A percentile compares a stretch with the other conserved stretches of the same genome.
These are phyloP conservation scores for Geophilus truncorum DNA, from an alignment of 2,888 invertebrate genomes.

Conservation along the genomic window DNA sequence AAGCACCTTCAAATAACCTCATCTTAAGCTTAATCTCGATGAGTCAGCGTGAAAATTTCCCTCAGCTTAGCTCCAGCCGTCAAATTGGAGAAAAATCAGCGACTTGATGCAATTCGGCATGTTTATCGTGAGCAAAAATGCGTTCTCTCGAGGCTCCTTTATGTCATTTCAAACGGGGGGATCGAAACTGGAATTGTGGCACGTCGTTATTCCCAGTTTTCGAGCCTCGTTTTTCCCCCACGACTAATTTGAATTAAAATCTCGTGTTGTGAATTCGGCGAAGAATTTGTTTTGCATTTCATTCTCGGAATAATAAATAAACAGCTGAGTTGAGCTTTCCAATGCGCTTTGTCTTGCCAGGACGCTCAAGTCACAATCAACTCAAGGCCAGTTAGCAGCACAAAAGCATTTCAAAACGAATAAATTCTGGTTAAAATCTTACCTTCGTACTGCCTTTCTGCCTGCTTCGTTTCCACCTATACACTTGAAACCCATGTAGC, in stretches of 20 bases:
- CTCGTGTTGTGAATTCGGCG: neutral
- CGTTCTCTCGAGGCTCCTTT: neutral
- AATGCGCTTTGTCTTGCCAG: constrained; percentile 30
- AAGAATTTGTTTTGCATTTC: neutral
- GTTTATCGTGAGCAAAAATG: neutral
- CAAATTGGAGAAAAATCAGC: neutral
- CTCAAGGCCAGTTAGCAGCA: constrained; percentile 28
- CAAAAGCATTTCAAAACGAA: constrained; percentile 5
- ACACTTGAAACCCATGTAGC: constrained; percentile 29
- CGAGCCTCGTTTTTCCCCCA: neutral
- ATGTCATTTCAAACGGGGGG: neutral
- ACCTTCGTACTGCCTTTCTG: neutral
- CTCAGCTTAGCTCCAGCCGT: no score
- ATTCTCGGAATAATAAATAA: neutral
- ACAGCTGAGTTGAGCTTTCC: constrained; percentile 23
- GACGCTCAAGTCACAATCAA: constrained; percentile 12
- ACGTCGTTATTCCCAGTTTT: no score
- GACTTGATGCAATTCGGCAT: neutral
- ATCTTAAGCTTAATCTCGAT: neutral
- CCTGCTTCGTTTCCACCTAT: constrained; percentile 12
- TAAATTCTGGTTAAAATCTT: neutral
- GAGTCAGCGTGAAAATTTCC: neutral
- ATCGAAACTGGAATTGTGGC: neutral
- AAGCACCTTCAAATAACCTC: neutral
- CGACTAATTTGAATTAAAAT: neutral